phyloP scores from a whole-genome alignment of 1,140 invertebrate genomes.

The Caenorhabditis briggsae region DNA sequence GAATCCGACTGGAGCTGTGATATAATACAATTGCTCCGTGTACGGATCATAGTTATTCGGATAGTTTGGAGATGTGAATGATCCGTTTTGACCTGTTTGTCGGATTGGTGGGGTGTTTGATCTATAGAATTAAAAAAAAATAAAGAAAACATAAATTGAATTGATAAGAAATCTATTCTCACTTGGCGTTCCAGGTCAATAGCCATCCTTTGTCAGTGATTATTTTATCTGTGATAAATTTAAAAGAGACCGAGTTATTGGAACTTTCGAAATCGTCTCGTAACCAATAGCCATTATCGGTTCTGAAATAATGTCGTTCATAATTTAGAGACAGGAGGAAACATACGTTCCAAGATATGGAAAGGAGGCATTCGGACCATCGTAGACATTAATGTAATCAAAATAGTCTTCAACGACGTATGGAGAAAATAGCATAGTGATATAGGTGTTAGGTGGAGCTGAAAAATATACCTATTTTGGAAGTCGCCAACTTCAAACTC shows the following conservation, averaged over 20 bases:
- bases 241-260: not conserved
- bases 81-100: not conserved
- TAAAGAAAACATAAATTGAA: not conserved
- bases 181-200: conserved; percentile 8
- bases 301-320: not conserved
- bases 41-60: conserved; percentile 16
- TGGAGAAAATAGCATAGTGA: conserved; percentile 3
- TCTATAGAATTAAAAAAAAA: not conserved
- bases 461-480: not conserved
- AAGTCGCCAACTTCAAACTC: not conserved
- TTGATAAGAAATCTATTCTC: not conserved
- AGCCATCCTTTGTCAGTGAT: conserved; percentile 14
- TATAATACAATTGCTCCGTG: conserved; percentile 20
- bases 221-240: not conserved
- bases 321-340: not conserved
- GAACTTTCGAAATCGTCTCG: not conserved
- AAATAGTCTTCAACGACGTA: conserved; percentile 1
- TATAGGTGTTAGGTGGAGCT: conserved; percentile 13
- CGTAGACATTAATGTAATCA: conserved; percentile 7
- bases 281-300: not conserved
- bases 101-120: conserved; percentile 21
- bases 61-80: conserved; percentile 20
- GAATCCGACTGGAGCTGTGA: not conserved
- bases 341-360: conserved; percentile 32
- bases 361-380: not conserved